These are phyloP conservation scores for Cotesia vestalis DNA, from an alignment of 1,140 invertebrate genomes.

Conservation along the genomic window DNA sequence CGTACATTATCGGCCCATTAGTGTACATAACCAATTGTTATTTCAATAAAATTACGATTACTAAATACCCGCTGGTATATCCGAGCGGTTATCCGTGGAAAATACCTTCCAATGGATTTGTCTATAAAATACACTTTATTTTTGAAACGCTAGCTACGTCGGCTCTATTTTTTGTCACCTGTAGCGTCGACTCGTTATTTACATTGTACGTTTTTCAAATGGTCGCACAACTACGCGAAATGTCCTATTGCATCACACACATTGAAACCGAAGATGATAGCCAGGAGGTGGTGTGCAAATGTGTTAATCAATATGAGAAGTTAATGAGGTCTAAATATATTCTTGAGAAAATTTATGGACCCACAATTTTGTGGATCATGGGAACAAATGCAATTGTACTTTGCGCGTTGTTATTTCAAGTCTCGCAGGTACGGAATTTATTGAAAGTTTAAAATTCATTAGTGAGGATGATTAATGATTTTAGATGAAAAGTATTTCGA, in stretches of 20 bases:
- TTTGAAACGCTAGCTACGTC: background rate
- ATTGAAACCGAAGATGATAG: background rate
- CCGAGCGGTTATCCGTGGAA: slow-evolving; percentile 12
- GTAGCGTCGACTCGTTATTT: slow-evolving; percentile 4
- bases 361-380: slow-evolving; percentile 39
- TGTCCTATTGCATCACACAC: slow-evolving; percentile 9
- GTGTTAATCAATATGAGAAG: background rate
- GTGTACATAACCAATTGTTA: slow-evolving; percentile 18
- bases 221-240: background rate
- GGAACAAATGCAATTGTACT: slow-evolving; percentile 42
- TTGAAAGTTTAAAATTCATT: background rate
- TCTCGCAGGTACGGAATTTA: slow-evolving; percentile 39
- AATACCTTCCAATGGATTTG: background rate
- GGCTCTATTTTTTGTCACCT: background rate
- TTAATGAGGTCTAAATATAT: slow-evolving; percentile 34
- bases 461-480: background rate
- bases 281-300: background rate
- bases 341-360: slow-evolving; percentile 44
- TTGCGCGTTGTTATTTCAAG: slow-evolving; percentile 47
- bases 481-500: slow-evolving; percentile 23
- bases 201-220: slow-evolving; percentile 21
- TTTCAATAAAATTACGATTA: background rate
- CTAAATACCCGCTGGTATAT: slow-evolving; percentile 17
- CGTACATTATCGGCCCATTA: background rate
- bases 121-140: slow-evolving; percentile 10